These are phyloP conservation scores for Lordiphosa collinella DNA, from an alignment of 1,140 invertebrate species.

Conservation along the genomic window DNA sequence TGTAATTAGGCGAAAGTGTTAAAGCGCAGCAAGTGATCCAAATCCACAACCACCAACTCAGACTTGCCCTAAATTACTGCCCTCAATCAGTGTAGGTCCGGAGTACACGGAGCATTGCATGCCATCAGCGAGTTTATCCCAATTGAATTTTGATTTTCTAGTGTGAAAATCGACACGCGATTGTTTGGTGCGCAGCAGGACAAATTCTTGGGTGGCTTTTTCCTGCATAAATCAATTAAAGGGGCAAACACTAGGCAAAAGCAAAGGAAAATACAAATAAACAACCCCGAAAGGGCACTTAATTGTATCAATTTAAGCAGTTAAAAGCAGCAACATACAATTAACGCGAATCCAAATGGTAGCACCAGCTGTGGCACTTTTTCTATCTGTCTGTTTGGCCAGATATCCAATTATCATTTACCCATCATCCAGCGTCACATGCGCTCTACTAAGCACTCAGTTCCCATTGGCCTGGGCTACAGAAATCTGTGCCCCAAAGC, in stretches of 20 bases:
- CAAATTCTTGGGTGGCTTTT: slow-evolving; percentile 8
- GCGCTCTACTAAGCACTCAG: too few species aligned
- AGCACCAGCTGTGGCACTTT: too few species aligned
- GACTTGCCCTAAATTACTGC: background rate
- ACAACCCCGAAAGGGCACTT: slow-evolving; percentile 65
- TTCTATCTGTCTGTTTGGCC: too few species aligned
- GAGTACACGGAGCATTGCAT: slow-evolving; percentile 13
- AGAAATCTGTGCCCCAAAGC: slow-evolving; percentile 8
- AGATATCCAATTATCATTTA: too few species aligned
- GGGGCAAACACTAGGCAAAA: slow-evolving; percentile 39
- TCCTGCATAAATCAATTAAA: slow-evolving; percentile 53
- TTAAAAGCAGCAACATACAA: slow-evolving; percentile 4
- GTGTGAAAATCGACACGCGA: slow-evolving; percentile 49
- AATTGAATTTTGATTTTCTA: slow-evolving; percentile 49
- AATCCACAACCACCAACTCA: slow-evolving; percentile 16
- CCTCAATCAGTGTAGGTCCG: slow-evolving; percentile 9
- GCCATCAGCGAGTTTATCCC: slow-evolving; percentile 37
- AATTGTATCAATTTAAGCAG: slow-evolving; percentile 69
- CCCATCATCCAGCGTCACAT: too few species aligned
- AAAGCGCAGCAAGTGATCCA: background rate
- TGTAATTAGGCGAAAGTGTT: slow-evolving; percentile 3
- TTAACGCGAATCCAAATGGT: too few species aligned
- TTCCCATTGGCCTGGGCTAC: too few species aligned
- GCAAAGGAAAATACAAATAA: slow-evolving; percentile 45
- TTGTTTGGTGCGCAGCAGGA: slow-evolving; percentile 25